A percentile compares a stretch with the other conserved stretches of the same genome.
Evolutionary conservation across 1,140 invertebrate genomes (phyloP).

Genomic region (Zaprionus ghesquierei): DNA sequence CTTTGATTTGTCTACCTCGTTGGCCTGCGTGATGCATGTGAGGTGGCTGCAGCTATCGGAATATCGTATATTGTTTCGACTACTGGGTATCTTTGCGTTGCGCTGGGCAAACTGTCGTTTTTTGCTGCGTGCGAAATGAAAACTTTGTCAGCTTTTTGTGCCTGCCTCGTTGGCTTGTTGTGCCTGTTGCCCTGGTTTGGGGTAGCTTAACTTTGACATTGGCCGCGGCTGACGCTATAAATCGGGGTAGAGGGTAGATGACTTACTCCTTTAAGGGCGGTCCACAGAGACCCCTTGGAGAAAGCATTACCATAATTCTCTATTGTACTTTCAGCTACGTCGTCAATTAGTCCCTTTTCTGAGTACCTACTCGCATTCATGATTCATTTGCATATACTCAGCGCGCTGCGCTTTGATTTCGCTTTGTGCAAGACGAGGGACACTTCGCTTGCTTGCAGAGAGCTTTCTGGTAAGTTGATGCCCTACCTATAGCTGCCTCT

Average conservation of each 20-base stretch:
- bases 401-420: background rate
- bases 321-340: background rate
- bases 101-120: conserved; percentile 1
- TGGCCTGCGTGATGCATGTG: background rate
- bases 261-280: background rate
- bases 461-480: background rate
- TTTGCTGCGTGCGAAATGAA: conserved; percentile 23
- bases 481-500: background rate
- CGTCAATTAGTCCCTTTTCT: background rate
- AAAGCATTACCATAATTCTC: background rate
- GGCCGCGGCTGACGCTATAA: background rate
- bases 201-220: conserved; percentile 21
- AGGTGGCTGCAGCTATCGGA: background rate
- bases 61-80: background rate
- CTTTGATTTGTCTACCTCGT: conserved; percentile 19
- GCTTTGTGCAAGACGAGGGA: background rate
- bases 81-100: background rate
- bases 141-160: conserved; percentile 27
- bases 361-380: background rate
- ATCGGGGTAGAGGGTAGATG: background rate
- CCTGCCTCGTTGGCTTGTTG: background rate
- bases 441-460: background rate
- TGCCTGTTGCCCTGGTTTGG: background rate
- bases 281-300: too few relatives aligned
- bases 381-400: background rate